phyloP scores from a whole-genome alignment of 1,140 invertebrate species.

The Leptinotarsa undecemlineata region DNA sequence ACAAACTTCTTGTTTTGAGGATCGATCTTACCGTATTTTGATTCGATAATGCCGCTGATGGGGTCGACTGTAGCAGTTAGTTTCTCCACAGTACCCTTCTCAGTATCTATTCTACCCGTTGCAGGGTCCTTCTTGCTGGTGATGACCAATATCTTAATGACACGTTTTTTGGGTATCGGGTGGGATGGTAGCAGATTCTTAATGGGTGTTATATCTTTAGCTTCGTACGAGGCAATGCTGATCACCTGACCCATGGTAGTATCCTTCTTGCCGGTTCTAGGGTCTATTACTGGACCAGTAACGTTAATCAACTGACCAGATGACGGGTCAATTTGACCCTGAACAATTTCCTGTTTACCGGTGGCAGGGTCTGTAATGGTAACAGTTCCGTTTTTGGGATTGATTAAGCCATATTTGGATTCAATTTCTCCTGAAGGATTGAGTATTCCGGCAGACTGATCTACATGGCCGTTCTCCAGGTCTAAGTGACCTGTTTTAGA shows the following conservation, averaged over 20 bases:
- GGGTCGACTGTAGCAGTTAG: slow-evolving; percentile 62
- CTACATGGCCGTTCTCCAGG: slow-evolving; percentile 60
- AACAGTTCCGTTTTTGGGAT: slow-evolving; percentile 61
- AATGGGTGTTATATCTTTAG: slow-evolving; percentile 61
- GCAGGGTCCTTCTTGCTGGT: slow-evolving; percentile 64
- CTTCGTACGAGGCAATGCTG: slow-evolving; percentile 46
- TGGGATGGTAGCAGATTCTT: slow-evolving; percentile 61
- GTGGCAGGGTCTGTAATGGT: slow-evolving; percentile 57
- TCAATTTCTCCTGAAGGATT: slow-evolving; percentile 62
- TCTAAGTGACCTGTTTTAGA: slow-evolving; percentile 62
- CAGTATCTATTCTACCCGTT: slow-evolving; percentile 60
- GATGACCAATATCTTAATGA: slow-evolving; percentile 59
- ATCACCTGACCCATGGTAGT: slow-evolving; percentile 49
- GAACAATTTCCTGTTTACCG: slow-evolving; percentile 59
- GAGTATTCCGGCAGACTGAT: slow-evolving; percentile 60
- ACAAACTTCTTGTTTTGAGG: slow-evolving; percentile 60
- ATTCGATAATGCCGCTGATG: slow-evolving; percentile 61
- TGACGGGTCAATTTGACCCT: slow-evolving; percentile 61
- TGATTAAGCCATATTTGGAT: slow-evolving; percentile 63
- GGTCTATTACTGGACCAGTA: slow-evolving; percentile 58
- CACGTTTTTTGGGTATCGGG: slow-evolving; percentile 51
- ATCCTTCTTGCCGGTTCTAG: slow-evolving; percentile 51
- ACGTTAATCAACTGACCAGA: slow-evolving; percentile 72
- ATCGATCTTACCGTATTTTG: slow-evolving; percentile 64
- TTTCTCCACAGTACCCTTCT: slow-evolving; percentile 62